phyloP scores from a whole-genome alignment of 1,140 invertebrate genomes.

The Drosophila orosa region DNA sequence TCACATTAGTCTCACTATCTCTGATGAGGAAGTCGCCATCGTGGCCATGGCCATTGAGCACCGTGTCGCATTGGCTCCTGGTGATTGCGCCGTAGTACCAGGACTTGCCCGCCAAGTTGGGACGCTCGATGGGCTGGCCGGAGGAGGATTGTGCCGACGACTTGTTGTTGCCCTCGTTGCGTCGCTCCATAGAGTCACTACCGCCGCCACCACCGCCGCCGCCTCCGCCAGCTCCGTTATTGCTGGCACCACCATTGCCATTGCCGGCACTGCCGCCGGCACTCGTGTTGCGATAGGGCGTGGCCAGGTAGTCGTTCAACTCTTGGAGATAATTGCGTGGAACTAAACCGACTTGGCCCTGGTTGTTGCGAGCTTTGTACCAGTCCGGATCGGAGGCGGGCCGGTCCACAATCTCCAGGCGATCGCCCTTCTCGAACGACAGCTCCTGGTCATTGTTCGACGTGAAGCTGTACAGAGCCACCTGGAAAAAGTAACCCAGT shows the following conservation, averaged over 20 bases:
- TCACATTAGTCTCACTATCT: conserved; percentile 99
- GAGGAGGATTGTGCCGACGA: conserved; percentile 67
- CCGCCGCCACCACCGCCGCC: conserved; percentile 55
- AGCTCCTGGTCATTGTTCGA: conserved; percentile 98
- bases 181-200: conserved; percentile 79
- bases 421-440: conserved; percentile 97
- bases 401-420: conserved; percentile 97
- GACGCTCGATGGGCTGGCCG: conserved; percentile 86
- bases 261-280: conserved; percentile 84
- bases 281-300: conserved; percentile 89
- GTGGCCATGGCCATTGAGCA: conserved; percentile 96
- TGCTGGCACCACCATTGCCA: conserved; percentile 62
- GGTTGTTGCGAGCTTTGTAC: conserved; percentile 97
- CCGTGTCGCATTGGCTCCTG: conserved; percentile 96
- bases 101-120: conserved; percentile 90
- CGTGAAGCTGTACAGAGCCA: conserved; percentile 96
- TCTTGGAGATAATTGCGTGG: conserved; percentile 98
- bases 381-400: conserved; percentile 98
- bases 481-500: conserved; percentile 69
- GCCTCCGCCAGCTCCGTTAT: conserved; percentile 84
- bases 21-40: conserved; percentile 99
- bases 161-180: conserved; percentile 78
- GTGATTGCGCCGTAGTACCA: conserved; percentile 99
- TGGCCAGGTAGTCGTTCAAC: conserved; percentile 93
- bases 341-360: conserved; percentile 96